Evolutionary conservation across 2,113 vertebrate genomes (phyloP), one percentile per base, ranked within the genome.

Genomic region (Colaptes auratus): DNA sequence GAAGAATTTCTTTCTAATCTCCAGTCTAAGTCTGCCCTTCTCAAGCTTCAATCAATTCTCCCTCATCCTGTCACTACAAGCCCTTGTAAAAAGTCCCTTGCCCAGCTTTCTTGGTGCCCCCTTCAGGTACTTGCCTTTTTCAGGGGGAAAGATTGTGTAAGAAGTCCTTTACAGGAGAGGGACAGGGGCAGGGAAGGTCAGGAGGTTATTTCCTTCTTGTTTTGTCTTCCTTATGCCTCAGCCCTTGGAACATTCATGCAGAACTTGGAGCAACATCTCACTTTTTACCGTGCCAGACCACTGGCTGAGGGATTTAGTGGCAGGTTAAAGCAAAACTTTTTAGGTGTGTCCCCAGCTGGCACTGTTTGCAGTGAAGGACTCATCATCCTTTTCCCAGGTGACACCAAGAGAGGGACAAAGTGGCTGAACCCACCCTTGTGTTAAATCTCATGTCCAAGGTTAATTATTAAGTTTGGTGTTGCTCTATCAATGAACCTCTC

Each of bases 371-470:
- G 18, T 7, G 52, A 30, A 17, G 58, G 33, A 39, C 19, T 55
- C 28, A 2, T 30, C 28, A 2, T 24, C 19, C 31, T 20, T 20
- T 64, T 60, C 80, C 52, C 76, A 64, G 76, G 39, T 64, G 82
- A 33, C 69, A 25, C 15, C 0, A 2, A 69, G 44, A 66, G 69
- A 60, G 39, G 13, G 70, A 27, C 44, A 19, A 42, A 53, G 73
- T 5, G n/a, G 4, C 17, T 72, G 39, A 17, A 16, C 18, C 59
- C 6, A 2, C 39, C 44, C 52, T 50, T 5, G 12, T 4, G 11
- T 52, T 59, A 20, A 77, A 3, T 50, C 35, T 2, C 1, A 2
- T 0, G 0, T 50, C 44, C 5, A 3, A 56, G 46, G 23, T 0
- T 71, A 73, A 16, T 77, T 25, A 33, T 55, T 7, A 87, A 50